Evolutionary conservation across 2,797 vertebrate species (phyloP), one percentile per base, ranked within the genome.

Genomic region (Uromys caudimaculatus): DNA sequence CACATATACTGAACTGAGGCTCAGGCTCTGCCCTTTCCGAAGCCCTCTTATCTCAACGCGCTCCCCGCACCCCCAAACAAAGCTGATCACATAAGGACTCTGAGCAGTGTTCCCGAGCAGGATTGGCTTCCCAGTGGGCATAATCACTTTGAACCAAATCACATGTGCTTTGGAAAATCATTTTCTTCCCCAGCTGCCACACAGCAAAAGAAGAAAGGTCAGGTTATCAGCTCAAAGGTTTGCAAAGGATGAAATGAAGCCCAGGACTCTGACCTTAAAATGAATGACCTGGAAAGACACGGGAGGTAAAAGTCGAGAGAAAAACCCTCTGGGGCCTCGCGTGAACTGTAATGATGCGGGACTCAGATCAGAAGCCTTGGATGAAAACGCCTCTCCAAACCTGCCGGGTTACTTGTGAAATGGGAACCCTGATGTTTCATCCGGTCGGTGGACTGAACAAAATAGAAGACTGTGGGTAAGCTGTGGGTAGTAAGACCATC

Each of bases 171-270:
- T 95, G 96, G 94, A 92, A 97, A 97, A 89, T 27, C 69, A 93
- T 95, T 89, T 90, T 92, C 95, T 98, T 96, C 60, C 47, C 94
- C 96, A 96, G 75, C 89, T 96, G 90, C 97, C 84, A 47, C 79
- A 69, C 75, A 29, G 83, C 81, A 44, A 77, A 93, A 92, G 81
- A 73, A 60, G 81, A 75, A 60, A 87, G 62, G 86, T 97, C 95
- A 44, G 41, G 60, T 64, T 97, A 92, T 96, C 52, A 69, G 52
- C 79, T 77, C 81, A 95, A 91, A 97, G 93, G 77, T 93, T 97
- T 95, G 92, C 87, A 97, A 98, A 97, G 94, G 93, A 97, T 94
- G 93, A 93, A 98, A 97, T 97, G 96, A 98, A 98, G 98, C 95
- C 95, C 44, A 50, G 79, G 92, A 12, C 85, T 97, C 91, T 83